phyloP scores from a whole-genome alignment of 2,797 vertebrate genomes.

The Pangasius larnaudii region DNA sequence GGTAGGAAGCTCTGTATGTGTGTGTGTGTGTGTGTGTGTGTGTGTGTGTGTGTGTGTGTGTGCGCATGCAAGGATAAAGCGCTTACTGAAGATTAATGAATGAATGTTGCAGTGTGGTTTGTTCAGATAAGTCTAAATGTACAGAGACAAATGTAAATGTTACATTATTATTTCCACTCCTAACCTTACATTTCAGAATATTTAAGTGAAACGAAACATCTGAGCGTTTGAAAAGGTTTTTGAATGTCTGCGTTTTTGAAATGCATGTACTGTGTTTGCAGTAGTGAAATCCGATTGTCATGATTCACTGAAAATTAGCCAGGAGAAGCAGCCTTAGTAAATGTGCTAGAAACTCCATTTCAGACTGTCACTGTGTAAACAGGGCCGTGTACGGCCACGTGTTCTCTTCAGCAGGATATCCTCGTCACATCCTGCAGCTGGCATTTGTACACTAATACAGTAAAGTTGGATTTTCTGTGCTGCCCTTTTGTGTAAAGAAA shows the following conservation, averaged over 20 bases:
- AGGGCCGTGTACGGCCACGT: neutral
- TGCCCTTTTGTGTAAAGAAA: neutral
- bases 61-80: neutral
- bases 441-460: neutral
- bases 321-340: neutral
- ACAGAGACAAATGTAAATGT: neutral
- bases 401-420: slow-evolving; percentile 15
- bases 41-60: neutral
- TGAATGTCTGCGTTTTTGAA: neutral
- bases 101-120: neutral
- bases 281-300: neutral
- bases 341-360: neutral
- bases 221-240: neutral
- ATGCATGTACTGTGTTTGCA: neutral
- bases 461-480: neutral
- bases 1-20: neutral
- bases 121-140: neutral
- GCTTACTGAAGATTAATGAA: slow-evolving; percentile 5
- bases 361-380: neutral
- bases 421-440: neutral
- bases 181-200: neutral
- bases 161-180: neutral
- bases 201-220: neutral
- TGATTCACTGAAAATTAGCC: neutral
- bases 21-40: neutral